These are phyloP conservation scores for Catharus ustulatus DNA, from an alignment of 2,797 vertebrate genomes.

Conservation along the genomic window DNA sequence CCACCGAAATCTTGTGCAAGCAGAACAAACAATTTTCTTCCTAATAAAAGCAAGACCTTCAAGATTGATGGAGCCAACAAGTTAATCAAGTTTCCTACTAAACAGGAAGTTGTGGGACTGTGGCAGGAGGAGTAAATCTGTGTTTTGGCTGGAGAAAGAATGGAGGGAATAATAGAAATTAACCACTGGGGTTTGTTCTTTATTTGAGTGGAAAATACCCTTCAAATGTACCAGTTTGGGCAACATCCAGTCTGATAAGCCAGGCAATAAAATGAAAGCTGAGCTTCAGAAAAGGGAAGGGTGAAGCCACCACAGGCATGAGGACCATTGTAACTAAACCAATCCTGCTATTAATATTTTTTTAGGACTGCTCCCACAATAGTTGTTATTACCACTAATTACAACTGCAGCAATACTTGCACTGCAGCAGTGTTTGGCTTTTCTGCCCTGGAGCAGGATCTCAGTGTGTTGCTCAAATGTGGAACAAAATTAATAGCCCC, in stretches of 20 bases:
- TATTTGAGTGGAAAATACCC: slow-evolving; percentile 29
- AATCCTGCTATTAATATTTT: neutral
- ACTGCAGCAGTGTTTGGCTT: neutral
- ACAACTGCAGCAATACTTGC: neutral
- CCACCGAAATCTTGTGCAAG: neutral
- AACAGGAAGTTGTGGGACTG: slow-evolving; percentile 59
- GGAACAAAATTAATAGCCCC: neutral
- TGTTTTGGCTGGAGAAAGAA: slow-evolving; percentile 35
- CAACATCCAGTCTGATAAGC: neutral
- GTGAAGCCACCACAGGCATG: neutral
- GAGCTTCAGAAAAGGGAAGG: neutral
- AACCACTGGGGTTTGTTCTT: neutral
- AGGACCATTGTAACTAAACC: neutral
- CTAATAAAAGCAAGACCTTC: slow-evolving; percentile 60
- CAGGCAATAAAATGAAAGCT: neutral
- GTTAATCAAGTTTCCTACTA: slow-evolving; percentile 65
- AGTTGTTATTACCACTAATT: neutral
- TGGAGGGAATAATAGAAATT: slow-evolving; percentile 14
- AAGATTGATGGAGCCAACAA: slow-evolving; percentile 18
- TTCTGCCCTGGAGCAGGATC: neutral
- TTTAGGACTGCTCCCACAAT: neutral
- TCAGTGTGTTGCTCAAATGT: neutral
- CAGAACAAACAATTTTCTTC: slow-evolving; percentile 54
- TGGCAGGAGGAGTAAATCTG: slow-evolving; percentile 12
- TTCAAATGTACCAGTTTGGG: neutral